Conservation (phyloP, 2,797 vertebrate species). For the Sylvia borin region DNA sequence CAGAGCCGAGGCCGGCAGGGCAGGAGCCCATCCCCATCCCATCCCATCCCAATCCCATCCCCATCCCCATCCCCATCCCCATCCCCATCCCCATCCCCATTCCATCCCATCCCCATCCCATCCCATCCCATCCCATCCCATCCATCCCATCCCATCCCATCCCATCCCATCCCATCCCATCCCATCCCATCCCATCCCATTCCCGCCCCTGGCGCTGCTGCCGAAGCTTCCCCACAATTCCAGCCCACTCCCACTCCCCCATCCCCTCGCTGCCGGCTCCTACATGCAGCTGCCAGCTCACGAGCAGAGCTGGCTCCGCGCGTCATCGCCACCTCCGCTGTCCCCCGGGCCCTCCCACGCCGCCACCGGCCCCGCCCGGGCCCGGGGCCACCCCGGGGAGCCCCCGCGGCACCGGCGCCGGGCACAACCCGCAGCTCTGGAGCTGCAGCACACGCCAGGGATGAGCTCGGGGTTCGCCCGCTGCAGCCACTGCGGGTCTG, state of each 20-base stretch:
- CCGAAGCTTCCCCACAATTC: background rate
- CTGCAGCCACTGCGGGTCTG: fast-evolving
- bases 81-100: no score
- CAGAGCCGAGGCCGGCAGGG: no score
- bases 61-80: no score
- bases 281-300: conserved; percentile 52
- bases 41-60: no score
- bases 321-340: conserved; percentile 36
- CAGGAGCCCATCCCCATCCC: no score
- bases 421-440: background rate
- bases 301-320: background rate
- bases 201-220: background rate
- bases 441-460: fast-evolving
- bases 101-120: no score
- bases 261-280: background rate
- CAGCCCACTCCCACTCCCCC: conserved; percentile 14
- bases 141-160: no score
- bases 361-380: background rate
- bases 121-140: no score
- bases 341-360: background rate
- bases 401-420: background rate
- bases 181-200: background rate
- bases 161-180: no score
- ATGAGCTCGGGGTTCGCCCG: fast-evolving
- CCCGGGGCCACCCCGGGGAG: background rate